Evolutionary conservation across 2,797 vertebrate species (phyloP).

Genomic region (Potorous gilbertii): DNA sequence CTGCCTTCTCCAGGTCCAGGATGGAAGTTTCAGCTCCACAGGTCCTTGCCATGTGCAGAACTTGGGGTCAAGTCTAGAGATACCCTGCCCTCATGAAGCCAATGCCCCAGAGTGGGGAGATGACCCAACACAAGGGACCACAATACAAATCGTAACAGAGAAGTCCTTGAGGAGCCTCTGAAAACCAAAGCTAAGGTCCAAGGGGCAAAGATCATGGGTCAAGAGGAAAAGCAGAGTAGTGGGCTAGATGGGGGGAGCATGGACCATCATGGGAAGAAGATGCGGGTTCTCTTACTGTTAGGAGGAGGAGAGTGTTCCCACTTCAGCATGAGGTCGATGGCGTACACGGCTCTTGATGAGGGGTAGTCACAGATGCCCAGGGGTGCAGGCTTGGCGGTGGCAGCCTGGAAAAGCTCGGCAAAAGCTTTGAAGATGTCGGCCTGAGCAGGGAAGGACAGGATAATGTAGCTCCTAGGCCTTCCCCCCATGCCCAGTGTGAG

Average conservation of each 20-base stretch:
- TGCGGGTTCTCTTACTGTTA: conserved; percentile 80
- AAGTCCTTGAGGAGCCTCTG: no score
- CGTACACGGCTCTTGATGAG: conserved; percentile 93
- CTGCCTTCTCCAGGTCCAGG: no score
- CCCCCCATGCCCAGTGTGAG: accelerated
- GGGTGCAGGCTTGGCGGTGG: conserved; percentile 89
- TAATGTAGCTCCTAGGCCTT: no score
- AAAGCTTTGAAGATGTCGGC: conserved; percentile 89
- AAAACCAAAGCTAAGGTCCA: neutral
- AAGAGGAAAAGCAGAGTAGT: neutral
- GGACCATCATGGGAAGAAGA: neutral
- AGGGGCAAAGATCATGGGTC: neutral
- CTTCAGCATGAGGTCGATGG: conserved; percentile 95
- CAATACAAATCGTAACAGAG: no score
- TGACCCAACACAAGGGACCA: no score
- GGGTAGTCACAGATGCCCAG: conserved; percentile 91
- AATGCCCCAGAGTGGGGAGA: no score
- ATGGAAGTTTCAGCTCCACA: no score
- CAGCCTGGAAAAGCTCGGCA: conserved; percentile 90
- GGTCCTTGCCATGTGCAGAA: neutral
- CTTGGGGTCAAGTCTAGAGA: no score
- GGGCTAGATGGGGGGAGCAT: neutral
- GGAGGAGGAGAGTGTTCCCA: conserved; percentile 84
- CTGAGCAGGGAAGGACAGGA: conserved; percentile 77
- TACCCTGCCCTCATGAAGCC: no score